A percentile compares a stretch with the other conserved stretches of the same genome.
Evolutionary conservation across 2,888 invertebrate species (phyloP).

Genomic region (Argyra leucocephala): DNA sequence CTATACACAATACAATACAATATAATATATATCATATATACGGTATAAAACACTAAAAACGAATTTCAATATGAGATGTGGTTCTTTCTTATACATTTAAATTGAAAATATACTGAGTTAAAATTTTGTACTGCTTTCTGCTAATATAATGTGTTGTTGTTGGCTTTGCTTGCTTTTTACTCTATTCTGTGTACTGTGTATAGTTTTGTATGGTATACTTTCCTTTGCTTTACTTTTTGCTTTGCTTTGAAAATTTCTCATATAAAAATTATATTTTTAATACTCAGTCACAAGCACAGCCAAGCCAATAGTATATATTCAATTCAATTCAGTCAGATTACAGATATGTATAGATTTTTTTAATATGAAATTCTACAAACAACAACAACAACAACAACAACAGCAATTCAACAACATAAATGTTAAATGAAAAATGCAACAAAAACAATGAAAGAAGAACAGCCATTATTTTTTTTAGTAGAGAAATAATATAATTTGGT

Average conservation of each 20-base stretch:
- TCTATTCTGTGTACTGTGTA: background rate
- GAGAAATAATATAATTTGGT: background rate
- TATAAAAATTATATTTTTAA: background rate
- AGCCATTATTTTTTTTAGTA: background rate
- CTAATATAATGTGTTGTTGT: background rate
- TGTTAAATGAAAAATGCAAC: no score
- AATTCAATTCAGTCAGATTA: no score
- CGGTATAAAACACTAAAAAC: background rate
- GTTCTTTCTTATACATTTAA: background rate
- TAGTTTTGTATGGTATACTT: no score
- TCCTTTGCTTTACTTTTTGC: background rate
- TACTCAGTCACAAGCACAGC: background rate
- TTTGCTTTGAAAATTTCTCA: background rate
- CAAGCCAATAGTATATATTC: no score
- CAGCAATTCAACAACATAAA: no score
- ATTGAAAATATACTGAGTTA: background rate
- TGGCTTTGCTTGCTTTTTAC: background rate
- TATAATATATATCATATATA: background rate
- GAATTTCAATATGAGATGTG: conserved; percentile 2
- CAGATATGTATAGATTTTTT: background rate
- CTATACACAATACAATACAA: background rate
- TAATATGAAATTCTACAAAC: no score
- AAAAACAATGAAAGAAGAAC: no score
- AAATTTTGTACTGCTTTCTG: background rate
- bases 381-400: no score